Conservation (phyloP, 2,888 invertebrate genomes). For the Drosophila eohydei region DNA sequence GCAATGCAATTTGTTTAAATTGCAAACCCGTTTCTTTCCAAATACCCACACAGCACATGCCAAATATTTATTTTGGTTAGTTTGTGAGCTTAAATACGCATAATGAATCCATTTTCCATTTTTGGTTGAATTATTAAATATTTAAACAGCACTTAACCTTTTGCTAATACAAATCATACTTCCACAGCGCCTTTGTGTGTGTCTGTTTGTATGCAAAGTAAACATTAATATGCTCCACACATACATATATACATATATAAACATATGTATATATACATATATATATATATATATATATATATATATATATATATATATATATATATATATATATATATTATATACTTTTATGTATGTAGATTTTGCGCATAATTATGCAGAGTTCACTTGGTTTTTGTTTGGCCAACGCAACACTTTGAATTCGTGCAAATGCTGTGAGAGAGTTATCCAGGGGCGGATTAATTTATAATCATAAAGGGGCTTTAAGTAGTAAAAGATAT, state of each 20-base stretch:
- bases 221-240: constrained; percentile 46
- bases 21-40: constrained; percentile 17
- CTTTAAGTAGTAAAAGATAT: neutral
- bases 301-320: neutral
- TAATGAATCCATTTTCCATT: constrained; percentile 52
- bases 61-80: constrained; percentile 37
- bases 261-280: neutral
- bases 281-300: constrained; percentile 1
- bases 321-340: constrained; percentile 2
- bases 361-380: constrained; percentile 72
- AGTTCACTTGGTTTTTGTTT: constrained; percentile 65
- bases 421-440: constrained; percentile 39
- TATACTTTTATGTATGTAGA: constrained; percentile 25
- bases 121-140: constrained; percentile 55
- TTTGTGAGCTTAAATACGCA: constrained; percentile 34
- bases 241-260: constrained; percentile 5
- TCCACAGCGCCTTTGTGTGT: constrained; percentile 2
- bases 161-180: constrained; percentile 53
- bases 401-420: constrained; percentile 62
- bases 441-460: constrained; percentile 19
- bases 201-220: constrained; percentile 37
- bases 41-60: constrained; percentile 1
- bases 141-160: constrained; percentile 57
- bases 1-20: constrained; percentile 18
- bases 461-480: neutral